Base-by-base conservation (phyloP, 2,888 invertebrate genomes). In the Ormyrus rosae region DNA sequence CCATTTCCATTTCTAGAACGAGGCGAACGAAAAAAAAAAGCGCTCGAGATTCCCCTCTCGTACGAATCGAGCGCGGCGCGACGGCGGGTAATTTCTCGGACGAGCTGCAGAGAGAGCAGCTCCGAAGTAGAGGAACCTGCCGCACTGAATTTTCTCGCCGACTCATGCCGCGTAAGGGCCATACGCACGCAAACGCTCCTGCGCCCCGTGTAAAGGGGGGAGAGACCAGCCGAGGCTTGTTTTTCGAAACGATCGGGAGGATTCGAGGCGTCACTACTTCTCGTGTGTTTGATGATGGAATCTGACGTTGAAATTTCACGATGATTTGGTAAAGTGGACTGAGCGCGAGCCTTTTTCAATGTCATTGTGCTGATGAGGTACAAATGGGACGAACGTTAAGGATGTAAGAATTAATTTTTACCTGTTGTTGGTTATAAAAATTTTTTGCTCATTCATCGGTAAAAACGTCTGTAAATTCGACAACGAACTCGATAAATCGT, bases 91-190 rank as follows among this genome's bases (percentile, higher is more conserved):
- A 69, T 68, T 67, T 51, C 61, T 67, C 60, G 45, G 34, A 53
- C 48, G 45, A 34, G 67, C 13, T n/a, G 63, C 48, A 34, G 34
- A 69, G 72, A 69, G 76, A 68, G 34, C 19, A 19, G 19, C 19
- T 19, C 19, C 11, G 63, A 50, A 67, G 50, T 50, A 71, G 51
- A 56, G 13, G 53, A 73, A 73, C 81, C 72, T 78, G 73, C 69
- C 19, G 34, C 77, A 58, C 83, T 67, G 58, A 55, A 78, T 61
- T 83, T 82, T 83, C 82, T 64, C 69, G 85, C 72, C 82, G 67
- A 84, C 84, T 86, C 85, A 85, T 82, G 77, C 69, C 81, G 63
- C 64, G 67, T 84, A 84, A 85, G 81, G 83, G 83, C 46, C 65
- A 61, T 48, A 71, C 75, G 80, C 75, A 75, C 75, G 80, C 75